phyloP scores from a whole-genome alignment of 35 echinoderm and acorn worm species.

The Heliocidaris tuberculata region DNA sequence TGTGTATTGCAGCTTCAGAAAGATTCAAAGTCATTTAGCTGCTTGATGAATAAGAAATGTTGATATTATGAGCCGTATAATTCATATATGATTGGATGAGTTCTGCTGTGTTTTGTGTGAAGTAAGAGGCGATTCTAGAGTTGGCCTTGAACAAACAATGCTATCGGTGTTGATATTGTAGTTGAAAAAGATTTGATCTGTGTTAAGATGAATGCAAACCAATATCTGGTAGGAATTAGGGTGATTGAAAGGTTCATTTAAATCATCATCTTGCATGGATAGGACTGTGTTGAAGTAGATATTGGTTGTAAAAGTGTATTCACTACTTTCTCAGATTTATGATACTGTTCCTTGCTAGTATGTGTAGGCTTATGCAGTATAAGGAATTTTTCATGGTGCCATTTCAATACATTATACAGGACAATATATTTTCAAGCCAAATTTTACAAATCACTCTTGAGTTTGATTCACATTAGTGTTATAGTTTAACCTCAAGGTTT shows the following conservation, averaged over 20 bases:
- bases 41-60: neutral
- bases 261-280: neutral
- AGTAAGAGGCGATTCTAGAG: neutral
- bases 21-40: neutral
- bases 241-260: neutral
- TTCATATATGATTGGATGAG: neutral
- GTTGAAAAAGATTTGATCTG: conserved; percentile 11
- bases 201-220: neutral
- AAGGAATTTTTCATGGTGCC: neutral
- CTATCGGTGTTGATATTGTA: neutral
- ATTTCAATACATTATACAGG: no score
- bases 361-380: neutral
- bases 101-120: neutral
- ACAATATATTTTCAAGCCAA: no score
- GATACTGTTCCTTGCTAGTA: neutral
- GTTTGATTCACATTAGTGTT: no score
- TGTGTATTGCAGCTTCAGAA: neutral
- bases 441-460: no score
- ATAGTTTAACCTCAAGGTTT: no score
- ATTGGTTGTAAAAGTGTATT: no score
- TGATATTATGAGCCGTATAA: neutral
- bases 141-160: neutral
- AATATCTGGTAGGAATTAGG: neutral
- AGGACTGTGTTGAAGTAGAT: neutral
- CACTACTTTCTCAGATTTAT: neutral